Evolutionary conservation across 2,797 vertebrate species (phyloP), one percentile per base, ranked within the genome.

Genomic region (Poeciliopsis infans): DNA sequence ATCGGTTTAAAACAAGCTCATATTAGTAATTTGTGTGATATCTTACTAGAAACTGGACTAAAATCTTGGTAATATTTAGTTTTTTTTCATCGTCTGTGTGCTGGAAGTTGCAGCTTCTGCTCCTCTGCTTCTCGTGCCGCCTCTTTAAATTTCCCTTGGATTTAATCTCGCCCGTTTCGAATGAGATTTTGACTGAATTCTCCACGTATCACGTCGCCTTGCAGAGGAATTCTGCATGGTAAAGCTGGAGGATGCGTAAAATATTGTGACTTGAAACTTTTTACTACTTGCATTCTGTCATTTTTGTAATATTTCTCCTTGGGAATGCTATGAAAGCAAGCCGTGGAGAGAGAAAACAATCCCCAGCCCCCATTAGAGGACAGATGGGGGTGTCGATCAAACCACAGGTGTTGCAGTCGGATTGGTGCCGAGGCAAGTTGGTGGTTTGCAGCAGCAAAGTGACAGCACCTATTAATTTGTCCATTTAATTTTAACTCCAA

Each of bases 401-500:
- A 57, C 20, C 70, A 68, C 46, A 31, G 71, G 72, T 74, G 72
- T 31, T 71, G 83, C 78, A n/a, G 39, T 83, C 16, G 45, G 79
- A 83, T 81, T 79, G 85, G 76, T 51, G 82, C 81, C 69, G 76
- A 82, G 80, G 84, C 71, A 25, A 73, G 81, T 78, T 79, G 88
- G 87, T 85, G 85, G 79, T 81, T 89, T 85, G 64, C 76, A 61
- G 83, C 57, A 20, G 61, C 59, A 79, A 69, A 89, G 75, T 93
- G 93, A 94, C 93, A 93, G 93, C 86, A 85, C 73, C 90, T 87
- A 92, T 94, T 95, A 92, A 95, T 95, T 94, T 93, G 90, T 73
- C 90, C 78, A 46, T 93, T 94, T 94, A 91, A 94, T 92, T 94
- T 93, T 87, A 87, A 92, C 91, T 90, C 93, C 88, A 86, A 93